Conservation (phyloP, 1,140 invertebrate genomes). For the Nasonia longicornis region DNA sequence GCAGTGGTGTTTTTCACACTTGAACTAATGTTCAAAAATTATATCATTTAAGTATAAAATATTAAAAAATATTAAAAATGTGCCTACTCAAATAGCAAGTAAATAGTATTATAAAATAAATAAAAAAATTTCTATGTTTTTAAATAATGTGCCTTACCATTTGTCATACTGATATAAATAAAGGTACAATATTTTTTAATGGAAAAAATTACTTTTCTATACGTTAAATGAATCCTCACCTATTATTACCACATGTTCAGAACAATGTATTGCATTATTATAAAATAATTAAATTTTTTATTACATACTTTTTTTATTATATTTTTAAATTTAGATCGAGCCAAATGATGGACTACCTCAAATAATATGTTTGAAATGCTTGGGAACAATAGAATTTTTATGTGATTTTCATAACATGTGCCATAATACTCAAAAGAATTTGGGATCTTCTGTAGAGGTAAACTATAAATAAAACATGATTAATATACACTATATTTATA, state of each 20-base stretch:
- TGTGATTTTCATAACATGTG: conserved; percentile 55
- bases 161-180: conserved; percentile 50
- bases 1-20: not conserved
- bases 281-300: not conserved
- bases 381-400: conserved; percentile 56
- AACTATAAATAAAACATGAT: not conserved
- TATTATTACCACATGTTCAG: conserved; percentile 12
- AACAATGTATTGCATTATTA: conserved; percentile 17
- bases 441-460: conserved; percentile 47
- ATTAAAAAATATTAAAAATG: not conserved
- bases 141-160: conserved; percentile 32
- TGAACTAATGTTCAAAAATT: not conserved
- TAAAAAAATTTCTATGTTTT: conserved; percentile 28
- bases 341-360: conserved; percentile 55
- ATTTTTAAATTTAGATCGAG: conserved; percentile 54
- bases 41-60: not conserved
- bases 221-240: not conserved
- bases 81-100: not conserved
- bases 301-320: not conserved
- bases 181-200: conserved; percentile 61
- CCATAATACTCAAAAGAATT: conserved; percentile 51
- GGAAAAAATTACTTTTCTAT: conserved; percentile 30
- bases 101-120: conserved; percentile 22
- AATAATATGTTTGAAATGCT: conserved; percentile 53
- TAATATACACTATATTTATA: not conserved